Evolutionary conservation across 23 tunicate species (phyloP).

Genomic region (Ciona savignyi): DNA sequence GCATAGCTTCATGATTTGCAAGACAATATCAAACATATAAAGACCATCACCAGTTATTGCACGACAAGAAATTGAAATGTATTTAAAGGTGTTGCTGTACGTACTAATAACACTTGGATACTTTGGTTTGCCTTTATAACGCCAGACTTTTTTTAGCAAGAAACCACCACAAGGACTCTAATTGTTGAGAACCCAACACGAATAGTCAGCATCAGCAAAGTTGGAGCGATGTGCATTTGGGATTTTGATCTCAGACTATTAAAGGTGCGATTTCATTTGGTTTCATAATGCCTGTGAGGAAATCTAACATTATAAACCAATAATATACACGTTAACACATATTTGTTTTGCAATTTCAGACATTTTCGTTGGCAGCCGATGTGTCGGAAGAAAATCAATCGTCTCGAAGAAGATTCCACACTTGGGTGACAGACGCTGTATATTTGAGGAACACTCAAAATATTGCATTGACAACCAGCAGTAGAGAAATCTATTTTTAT

Average conservation of each 20-base stretch:
- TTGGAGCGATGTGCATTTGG: conserved; percentile 82
- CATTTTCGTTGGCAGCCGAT: conserved; percentile 51
- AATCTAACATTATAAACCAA: no score
- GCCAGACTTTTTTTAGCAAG: conserved; percentile 92
- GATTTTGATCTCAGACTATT: conserved; percentile 46
- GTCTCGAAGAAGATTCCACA: conserved; percentile 68
- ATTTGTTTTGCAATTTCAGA: no score
- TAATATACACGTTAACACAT: no score
- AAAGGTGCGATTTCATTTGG: conserved; percentile 31
- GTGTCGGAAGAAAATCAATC: conserved; percentile 46
- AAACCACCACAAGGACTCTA: conserved; percentile 72
- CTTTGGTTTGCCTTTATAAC: no score
- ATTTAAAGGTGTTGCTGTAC: no score
- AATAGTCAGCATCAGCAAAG: conserved; percentile 65
- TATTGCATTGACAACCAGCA: conserved; percentile 76
- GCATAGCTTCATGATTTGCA: no score
- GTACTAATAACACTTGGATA: no score
- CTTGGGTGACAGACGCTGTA: conserved; percentile 91
- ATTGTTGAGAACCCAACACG: conserved; percentile 63
- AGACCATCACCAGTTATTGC: no score
- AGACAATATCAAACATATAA: no score
- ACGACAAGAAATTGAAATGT: no score
- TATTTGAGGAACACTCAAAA: conserved; percentile 93
- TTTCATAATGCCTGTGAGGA: no score
- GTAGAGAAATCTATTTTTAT: conserved; percentile 87